Conservation (phyloP, 2,113 vertebrate genomes). For the Rhynchopsitta pachyrhyncha region DNA sequence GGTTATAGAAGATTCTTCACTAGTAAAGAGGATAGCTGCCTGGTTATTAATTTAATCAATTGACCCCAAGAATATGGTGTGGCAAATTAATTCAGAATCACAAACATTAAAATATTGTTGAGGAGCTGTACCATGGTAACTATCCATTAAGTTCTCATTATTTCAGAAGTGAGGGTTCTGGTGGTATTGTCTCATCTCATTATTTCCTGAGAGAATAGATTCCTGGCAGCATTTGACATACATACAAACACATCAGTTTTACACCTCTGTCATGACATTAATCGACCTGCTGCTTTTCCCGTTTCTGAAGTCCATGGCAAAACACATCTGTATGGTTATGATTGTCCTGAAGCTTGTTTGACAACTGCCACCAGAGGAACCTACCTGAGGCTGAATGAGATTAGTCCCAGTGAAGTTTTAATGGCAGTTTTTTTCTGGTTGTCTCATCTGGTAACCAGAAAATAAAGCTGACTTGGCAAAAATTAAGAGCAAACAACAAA, state of each 20-base stretch:
- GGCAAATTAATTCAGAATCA: background rate
- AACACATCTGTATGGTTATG: background rate
- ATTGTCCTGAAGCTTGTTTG: background rate
- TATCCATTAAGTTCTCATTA: conserved; percentile 11
- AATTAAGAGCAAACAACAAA: background rate
- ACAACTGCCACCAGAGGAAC: background rate
- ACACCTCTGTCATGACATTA: background rate
- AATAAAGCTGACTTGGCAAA: background rate
- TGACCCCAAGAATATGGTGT: background rate
- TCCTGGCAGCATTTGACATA: background rate
- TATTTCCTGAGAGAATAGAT: background rate
- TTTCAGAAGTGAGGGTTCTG: background rate
- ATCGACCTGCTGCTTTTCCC: background rate
- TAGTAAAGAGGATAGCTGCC: background rate
- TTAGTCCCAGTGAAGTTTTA: background rate
- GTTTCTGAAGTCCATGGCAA: background rate
- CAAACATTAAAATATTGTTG: background rate
- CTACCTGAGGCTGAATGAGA: background rate
- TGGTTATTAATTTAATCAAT: background rate
- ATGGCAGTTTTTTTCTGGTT: background rate
- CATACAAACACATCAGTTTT: background rate
- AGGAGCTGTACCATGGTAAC: background rate
- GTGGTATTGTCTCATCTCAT: background rate
- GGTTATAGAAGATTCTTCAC: background rate
- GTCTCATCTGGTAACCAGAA: background rate